Evolutionary conservation across 1,140 invertebrate genomes (phyloP).

Genomic region (Brachionus paranguensis): DNA sequence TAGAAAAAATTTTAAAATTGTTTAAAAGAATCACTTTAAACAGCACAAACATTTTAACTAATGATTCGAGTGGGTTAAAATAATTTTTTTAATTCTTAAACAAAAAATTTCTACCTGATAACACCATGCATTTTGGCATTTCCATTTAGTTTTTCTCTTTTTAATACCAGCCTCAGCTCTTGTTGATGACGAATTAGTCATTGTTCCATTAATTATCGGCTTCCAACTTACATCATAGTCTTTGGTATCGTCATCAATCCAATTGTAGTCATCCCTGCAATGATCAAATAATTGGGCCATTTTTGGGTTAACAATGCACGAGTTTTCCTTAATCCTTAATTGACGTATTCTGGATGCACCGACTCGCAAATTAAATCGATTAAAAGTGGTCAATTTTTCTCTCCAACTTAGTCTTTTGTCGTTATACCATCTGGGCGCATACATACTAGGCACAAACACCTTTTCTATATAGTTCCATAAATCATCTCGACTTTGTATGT

Average conservation of each 20-base stretch:
- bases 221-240: constrained; percentile 49
- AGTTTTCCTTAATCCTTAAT: constrained; percentile 51
- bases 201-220: background rate
- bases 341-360: constrained; percentile 51
- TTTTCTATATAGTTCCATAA: constrained; percentile 46
- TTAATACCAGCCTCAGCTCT: constrained; percentile 4
- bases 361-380: constrained; percentile 46
- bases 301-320: constrained; percentile 46
- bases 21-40: too few species aligned
- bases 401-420: constrained; percentile 48
- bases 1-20: too few species aligned
- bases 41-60: too few species aligned
- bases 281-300: constrained; percentile 46
- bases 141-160: background rate
- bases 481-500: constrained; percentile 33
- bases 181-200: background rate
- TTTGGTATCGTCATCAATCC: constrained; percentile 52
- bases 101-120: background rate
- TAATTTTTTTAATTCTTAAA: too few species aligned
- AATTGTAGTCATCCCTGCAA: constrained; percentile 52
- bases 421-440: constrained; percentile 49
- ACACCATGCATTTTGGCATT: constrained; percentile 35
- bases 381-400: constrained; percentile 47
- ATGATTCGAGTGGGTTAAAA: too few species aligned
- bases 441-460: constrained; percentile 48